Percentiles rank a stretch among this genome's conserved stretches.
Evolutionary conservation across 2,113 vertebrate genomes (phyloP).

Genomic region (Cepphus grylle): DNA sequence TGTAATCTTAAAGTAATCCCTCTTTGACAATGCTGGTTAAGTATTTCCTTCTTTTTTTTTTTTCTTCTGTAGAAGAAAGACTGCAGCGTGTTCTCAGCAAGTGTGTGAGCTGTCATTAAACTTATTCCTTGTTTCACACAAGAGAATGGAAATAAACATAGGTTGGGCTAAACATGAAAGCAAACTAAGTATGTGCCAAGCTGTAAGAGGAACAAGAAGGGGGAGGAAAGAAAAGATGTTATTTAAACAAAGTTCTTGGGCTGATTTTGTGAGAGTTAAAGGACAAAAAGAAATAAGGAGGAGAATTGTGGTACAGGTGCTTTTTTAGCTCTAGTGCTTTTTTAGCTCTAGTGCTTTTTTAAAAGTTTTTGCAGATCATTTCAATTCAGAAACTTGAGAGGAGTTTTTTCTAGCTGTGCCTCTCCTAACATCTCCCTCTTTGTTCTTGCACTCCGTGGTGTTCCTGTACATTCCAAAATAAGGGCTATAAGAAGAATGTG

Average conservation of each 20-base stretch:
- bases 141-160: background rate
- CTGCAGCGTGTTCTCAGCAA: background rate
- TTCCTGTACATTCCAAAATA: background rate
- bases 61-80: background rate
- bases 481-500: background rate
- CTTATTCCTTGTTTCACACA: background rate
- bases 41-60: background rate
- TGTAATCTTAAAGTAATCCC: background rate
- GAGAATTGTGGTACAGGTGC: background rate
- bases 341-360: background rate
- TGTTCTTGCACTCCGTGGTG: background rate
- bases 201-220: background rate
- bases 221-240: background rate
- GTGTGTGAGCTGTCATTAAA: background rate
- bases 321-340: background rate
- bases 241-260: background rate
- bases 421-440: background rate
- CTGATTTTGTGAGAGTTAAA: background rate
- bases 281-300: background rate
- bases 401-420: background rate
- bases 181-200: background rate
- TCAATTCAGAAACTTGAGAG: background rate
- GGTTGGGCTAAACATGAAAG: background rate
- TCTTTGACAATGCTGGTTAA: background rate
- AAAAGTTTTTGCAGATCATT: background rate